A percentile compares a stretch with the other conserved stretches of the same genome.
Conservation (phyloP, 2,888 invertebrate genomes). For the Parnassius glacialis region DNA sequence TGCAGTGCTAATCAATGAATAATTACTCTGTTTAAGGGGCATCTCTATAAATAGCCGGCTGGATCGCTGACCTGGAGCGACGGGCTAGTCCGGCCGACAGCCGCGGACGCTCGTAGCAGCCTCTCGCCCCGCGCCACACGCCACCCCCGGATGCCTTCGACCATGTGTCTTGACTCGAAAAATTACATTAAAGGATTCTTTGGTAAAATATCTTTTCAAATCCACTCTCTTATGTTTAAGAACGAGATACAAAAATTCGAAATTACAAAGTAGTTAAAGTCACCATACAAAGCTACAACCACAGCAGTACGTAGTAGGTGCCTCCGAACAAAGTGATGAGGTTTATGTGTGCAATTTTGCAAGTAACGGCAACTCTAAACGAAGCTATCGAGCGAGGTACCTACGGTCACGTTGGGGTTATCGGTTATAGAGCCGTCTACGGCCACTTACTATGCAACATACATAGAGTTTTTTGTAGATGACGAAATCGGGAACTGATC, state of each 20-base stretch:
- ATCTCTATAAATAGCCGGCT: slow-evolving; percentile 80
- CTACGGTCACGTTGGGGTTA: slow-evolving; percentile 64
- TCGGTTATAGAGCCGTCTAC: slow-evolving; percentile 62
- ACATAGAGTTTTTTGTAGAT: slow-evolving; percentile 33
- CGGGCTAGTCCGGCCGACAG: slow-evolving; percentile 79
- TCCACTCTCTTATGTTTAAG: slow-evolving; percentile 16
- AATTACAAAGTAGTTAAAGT: slow-evolving; percentile 3
- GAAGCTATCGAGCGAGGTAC: slow-evolving; percentile 60
- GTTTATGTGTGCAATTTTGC: slow-evolving; percentile 67
- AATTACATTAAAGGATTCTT: slow-evolving; percentile 65
- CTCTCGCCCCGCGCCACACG: slow-evolving; percentile 35
- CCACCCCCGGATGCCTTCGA: slow-evolving; percentile 61
- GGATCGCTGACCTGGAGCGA: slow-evolving; percentile 81
- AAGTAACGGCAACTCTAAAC: slow-evolving; percentile 70
- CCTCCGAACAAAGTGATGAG: slow-evolving; percentile 48
- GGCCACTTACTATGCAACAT: slow-evolving; percentile 34
- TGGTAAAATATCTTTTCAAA: slow-evolving; percentile 47
- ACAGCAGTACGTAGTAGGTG: slow-evolving; percentile 23
- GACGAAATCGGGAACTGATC: slow-evolving; percentile 33
- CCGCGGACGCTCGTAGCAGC: slow-evolving; percentile 57
- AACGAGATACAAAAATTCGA: slow-evolving; percentile 3
- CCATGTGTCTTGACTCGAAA: slow-evolving; percentile 71
- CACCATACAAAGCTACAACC: slow-evolving; percentile 22
- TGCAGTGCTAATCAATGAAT: slow-evolving; percentile 81
- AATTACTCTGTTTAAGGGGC: slow-evolving; percentile 82